A percentile compares a stretch with the other conserved stretches of the same genome.
Conservation (phyloP, 1,140 invertebrate genomes). For the Heliconius melpomene region DNA sequence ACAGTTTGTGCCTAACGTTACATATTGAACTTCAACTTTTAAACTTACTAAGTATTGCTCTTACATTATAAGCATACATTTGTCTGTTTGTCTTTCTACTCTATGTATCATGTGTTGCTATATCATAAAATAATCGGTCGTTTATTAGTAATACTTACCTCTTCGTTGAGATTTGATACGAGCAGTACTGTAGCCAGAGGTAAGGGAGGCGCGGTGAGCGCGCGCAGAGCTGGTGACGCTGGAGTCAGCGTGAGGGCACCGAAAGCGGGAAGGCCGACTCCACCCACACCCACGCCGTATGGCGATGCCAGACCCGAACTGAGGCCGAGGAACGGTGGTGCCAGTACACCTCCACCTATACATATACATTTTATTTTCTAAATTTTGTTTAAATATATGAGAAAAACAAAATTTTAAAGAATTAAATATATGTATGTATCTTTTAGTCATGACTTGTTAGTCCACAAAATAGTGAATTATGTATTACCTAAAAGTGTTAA, state of each 20-base stretch:
- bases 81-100: slow-evolving; percentile 21
- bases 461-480: too few species aligned
- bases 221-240: slow-evolving; percentile 85
- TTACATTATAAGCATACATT: slow-evolving; percentile 35
- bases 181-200: slow-evolving; percentile 90
- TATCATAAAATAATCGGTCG: slow-evolving; percentile 18
- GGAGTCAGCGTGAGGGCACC: slow-evolving; percentile 87
- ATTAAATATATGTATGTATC: background rate
- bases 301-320: slow-evolving; percentile 89
- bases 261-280: slow-evolving; percentile 87
- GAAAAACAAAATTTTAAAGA: background rate
- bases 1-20: slow-evolving; percentile 35
- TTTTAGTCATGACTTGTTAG: too few species aligned
- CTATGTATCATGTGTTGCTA: slow-evolving; percentile 27
- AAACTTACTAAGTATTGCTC: slow-evolving; percentile 30
- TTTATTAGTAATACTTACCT: slow-evolving; percentile 84
- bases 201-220: slow-evolving; percentile 83
- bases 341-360: slow-evolving; percentile 78
- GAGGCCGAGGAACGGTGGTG: slow-evolving; percentile 80
- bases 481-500: too few species aligned
- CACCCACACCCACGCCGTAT: slow-evolving; percentile 86
- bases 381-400: background rate
- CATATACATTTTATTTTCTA: background rate
- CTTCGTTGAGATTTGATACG: slow-evolving; percentile 95
- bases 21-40: slow-evolving; percentile 21